Evolutionary conservation across 2,888 invertebrate species (phyloP), one percentile per base, ranked within the genome.

Genomic region (Phasia obesa): DNA sequence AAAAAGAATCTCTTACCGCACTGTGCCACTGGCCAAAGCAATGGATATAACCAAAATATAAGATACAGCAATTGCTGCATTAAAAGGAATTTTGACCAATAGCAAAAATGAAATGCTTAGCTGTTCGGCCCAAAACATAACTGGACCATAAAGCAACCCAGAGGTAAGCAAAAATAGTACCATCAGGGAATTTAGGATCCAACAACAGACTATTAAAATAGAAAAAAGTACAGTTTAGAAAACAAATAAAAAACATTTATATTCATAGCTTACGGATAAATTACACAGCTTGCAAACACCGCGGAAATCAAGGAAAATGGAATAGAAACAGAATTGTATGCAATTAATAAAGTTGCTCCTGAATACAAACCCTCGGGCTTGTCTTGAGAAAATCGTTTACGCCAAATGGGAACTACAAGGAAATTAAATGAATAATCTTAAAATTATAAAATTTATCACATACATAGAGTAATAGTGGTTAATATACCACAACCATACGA

Each of bases 321-420:
- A 76, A 98, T 91, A 0, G 96, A 95, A 15, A 96, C 94, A 2
- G 97, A 91, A 84, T 96, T 95, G 91, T 97, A 97, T 0, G 97
- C 95, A 0, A 97, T 92, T 0, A 98, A 92, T 87, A 98, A 93
- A 84, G 97, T 94, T 0, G 96, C 95, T 0, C 98, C 98, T 3
- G 96, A 95, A 90, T 98, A 98, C 0, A 97, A 92, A 0, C 97
- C 97, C 90, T 97, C 97, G 69, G 97, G 95, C 0, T 96, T 94
- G 88, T 98, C 98, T 89, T 98, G 97, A 86, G 97, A 97, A 91
- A 97, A 98, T 49, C 97, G 93, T n/a, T 96, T 97, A n/a, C 98
- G 93, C 91, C 96, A 96, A 38, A 94, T 94, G 3, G 96, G 95
- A 92, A 94, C 96, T 96, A 25, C 13, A 67, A 67, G 2, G 0